Conservation (phyloP, 2,797 vertebrate genomes). For the Buceros bicornis region DNA sequence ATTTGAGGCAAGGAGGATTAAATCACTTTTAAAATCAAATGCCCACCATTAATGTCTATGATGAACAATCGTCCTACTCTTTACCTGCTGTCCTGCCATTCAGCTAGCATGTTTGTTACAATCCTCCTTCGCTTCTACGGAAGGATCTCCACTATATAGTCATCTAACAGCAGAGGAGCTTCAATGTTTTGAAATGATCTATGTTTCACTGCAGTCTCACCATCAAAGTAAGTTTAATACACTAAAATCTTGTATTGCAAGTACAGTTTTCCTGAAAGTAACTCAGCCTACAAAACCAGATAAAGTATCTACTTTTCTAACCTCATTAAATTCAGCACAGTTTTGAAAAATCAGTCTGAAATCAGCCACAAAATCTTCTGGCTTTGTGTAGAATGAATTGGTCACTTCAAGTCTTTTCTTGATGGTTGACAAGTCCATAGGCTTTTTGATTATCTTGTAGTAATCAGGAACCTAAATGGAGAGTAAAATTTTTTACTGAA, state of each 20-base stretch:
- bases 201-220: background rate
- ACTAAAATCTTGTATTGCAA: background rate
- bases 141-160: background rate
- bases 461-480: conserved; percentile 84
- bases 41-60: background rate
- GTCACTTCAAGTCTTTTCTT: conserved; percentile 82
- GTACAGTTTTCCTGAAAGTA: background rate
- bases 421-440: conserved; percentile 87
- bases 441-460: conserved; percentile 86
- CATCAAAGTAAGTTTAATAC: background rate
- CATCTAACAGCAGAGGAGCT: background rate
- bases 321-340: conserved; percentile 87
- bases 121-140: background rate
- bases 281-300: background rate
- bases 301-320: conserved; percentile 44
- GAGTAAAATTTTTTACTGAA: background rate
- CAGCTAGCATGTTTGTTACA: background rate
- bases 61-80: background rate
- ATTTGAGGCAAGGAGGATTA: background rate
- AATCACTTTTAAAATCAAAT: background rate
- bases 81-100: background rate
- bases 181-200: background rate
- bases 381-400: conserved; percentile 76
- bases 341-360: conserved; percentile 85
- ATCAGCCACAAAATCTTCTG: conserved; percentile 84